Base-by-base conservation (phyloP, 2,888 invertebrate genomes). In the Caenorhabditis sp. region DNA sequence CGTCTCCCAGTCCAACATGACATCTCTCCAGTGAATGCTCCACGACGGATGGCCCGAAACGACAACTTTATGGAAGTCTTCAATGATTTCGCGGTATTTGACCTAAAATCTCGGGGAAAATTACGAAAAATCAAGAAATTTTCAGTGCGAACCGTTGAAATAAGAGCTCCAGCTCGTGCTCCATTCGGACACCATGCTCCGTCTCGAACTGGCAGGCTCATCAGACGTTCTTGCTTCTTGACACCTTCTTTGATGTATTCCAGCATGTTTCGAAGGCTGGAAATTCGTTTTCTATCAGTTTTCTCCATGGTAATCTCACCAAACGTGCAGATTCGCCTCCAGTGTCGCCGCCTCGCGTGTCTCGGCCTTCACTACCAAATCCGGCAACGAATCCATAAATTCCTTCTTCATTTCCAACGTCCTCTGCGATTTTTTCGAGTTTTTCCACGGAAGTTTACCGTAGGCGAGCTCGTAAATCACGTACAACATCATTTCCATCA, bases 171-270 rank as follows among this genome's bases (percentile, higher is more conserved):
- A 8, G 74, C 80, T 5, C 80, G 22, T 24, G 62, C 56, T 40
- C 80, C 80, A n/a, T 80, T 74, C 47, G 80, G 80, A 60, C 80
- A 80, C 80, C 80, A 80, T 2, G 40, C 40, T 40, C 80, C 80
- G 1, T 69, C 64, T n/a, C 74, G 50, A 9, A 74, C 69, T 26
- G 80, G 62, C 20, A 26, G 32, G 15, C 58, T 64, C 26, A 64
- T 65, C 8, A 69, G 47, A 9, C 9, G 11, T n/a, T 55, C 58
- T 15, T 64, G 37, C 0, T n/a, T 18, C 18, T 37, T 3, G 0
- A 69, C 74, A n/a, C n/a, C n/a, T n/a, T 56, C 18, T 64, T 74
- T 69, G 44, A 80, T 20, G 28, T 61, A 58, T 22, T 69, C 60
- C 0, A 51, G 24, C 2, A 70, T 51, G 22, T 80, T 74, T 28